Evolutionary conservation across 2,113 vertebrate genomes (phyloP).

Genomic region (Sinosuthora webbiana): DNA sequence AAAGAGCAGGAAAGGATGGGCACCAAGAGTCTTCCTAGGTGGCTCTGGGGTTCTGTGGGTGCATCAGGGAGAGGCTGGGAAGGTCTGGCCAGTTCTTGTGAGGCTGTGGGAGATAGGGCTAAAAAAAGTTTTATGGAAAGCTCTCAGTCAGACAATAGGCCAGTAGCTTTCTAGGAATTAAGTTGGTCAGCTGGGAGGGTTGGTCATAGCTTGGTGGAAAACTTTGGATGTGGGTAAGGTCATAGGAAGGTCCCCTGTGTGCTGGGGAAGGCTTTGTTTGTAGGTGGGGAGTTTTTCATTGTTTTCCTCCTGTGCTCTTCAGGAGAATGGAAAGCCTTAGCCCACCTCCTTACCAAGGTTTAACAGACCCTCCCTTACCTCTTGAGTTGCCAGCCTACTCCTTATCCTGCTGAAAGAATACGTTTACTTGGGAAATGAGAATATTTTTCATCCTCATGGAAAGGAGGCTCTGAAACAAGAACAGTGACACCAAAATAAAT

Average conservation of each 20-base stretch:
- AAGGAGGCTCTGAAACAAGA: not conserved
- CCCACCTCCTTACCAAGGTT: not conserved
- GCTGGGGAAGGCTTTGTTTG: not conserved
- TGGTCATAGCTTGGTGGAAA: not conserved
- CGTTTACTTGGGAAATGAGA: not conserved
- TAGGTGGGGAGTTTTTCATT: not conserved
- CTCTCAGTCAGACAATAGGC: not conserved
- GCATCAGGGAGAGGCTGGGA: not conserved
- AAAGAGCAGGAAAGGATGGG: not conserved
- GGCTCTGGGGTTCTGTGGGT: not conserved
- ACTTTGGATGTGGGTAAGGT: not conserved
- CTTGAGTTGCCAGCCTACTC: not conserved
- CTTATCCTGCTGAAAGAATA: not conserved
- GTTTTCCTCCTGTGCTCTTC: not conserved
- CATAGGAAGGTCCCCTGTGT: not conserved
- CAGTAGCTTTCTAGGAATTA: not conserved
- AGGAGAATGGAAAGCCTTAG: not conserved
- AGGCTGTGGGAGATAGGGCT: not conserved
- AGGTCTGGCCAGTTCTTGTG: not conserved
- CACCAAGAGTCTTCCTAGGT: not conserved
- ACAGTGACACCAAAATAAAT: not conserved
- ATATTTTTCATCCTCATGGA: not conserved
- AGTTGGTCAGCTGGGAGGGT: not conserved
- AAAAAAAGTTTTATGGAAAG: not conserved
- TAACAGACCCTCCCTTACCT: not conserved